These are phyloP conservation scores for Lycaon pictus DNA, from an alignment of 2,113 vertebrate species.

Conservation along the genomic window DNA sequence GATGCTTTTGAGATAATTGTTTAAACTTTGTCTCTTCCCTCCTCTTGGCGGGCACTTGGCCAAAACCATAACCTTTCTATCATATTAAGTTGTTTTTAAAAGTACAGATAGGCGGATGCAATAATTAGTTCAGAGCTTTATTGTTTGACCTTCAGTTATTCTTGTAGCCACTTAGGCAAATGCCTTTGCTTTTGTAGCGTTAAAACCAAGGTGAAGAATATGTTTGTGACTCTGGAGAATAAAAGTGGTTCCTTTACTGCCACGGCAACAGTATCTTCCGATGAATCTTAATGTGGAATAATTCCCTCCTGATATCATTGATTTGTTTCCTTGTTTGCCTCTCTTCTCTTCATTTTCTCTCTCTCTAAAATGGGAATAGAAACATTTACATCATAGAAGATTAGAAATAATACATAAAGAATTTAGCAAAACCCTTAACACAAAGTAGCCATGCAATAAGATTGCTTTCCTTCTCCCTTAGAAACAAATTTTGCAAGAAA, in stretches of 20 bases:
- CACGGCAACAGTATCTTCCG: neutral
- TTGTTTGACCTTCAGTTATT: slow-evolving; percentile 50
- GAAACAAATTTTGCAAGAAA: neutral
- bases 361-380: neutral
- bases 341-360: neutral
- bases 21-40: slow-evolving; percentile 36
- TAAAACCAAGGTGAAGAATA: slow-evolving; percentile 8
- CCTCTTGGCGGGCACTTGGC: neutral
- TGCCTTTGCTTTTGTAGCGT: neutral
- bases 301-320: neutral
- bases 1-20: slow-evolving; percentile 43
- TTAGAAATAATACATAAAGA: slow-evolving; percentile 23
- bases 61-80: slow-evolving; percentile 47
- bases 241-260: neutral
- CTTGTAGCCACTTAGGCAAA: neutral
- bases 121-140: slow-evolving; percentile 47
- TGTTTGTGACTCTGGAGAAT: slow-evolving; percentile 11
- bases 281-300: neutral
- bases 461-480: neutral
- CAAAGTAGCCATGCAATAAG: neutral
- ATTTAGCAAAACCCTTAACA: slow-evolving; percentile 19
- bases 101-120: slow-evolving; percentile 27
- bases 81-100: slow-evolving; percentile 58
- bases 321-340: neutral
- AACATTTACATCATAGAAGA: neutral